Base-by-base conservation (phyloP, 37 sponge, comb jelly and placozoan species). In the Ephydatia muelleri region DNA sequence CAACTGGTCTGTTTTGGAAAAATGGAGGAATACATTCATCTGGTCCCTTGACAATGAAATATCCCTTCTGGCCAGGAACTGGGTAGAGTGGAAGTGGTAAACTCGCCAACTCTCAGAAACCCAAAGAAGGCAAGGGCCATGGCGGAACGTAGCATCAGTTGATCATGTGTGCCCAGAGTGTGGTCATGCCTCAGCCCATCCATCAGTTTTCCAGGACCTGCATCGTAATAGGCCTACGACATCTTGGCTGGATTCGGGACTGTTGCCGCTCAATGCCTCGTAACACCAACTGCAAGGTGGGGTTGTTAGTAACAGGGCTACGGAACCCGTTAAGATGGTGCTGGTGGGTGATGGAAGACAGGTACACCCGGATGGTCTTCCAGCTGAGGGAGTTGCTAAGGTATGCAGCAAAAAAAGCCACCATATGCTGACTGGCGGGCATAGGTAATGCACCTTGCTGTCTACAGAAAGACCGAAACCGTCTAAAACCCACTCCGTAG, bases 1-100 rank as follows among this genome's bases (percentile, higher is more conserved):
- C 29, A 82, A 49, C 35, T 82, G 83, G 83, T 82, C 73, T 11
- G 83, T 82, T 72, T 82, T 82, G 25, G 83, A 82, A 14, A 57
- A 57, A 19, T 11, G 57, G 57, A 57, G 57, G 16, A 57, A 57
- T 27, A 35, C 40, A 5, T 12, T 49, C 57, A 78, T 28, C 28
- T 78, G 32, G 23, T 32, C 32, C 64, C 26, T 14, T 27, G 49
- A 49, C 26, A 30, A 49, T 22, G 57, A 57, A 19, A 57, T 21
- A 21, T 57, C 57, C 57, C 16, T 57, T 57, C 57, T 57, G 57
- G 57, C 57, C 57, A 57, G 57, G 57, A 57, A 57, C 19, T 57
- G 12, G 9, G 57, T 13, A 16, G 27, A 5, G 76, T n/a, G 22
- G 77, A 68, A 8, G 68, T 33, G 13, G 84, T 84, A 27, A 75